phyloP scores from a whole-genome alignment of 2,113 vertebrate genomes.

The Actinemys pallida region DNA sequence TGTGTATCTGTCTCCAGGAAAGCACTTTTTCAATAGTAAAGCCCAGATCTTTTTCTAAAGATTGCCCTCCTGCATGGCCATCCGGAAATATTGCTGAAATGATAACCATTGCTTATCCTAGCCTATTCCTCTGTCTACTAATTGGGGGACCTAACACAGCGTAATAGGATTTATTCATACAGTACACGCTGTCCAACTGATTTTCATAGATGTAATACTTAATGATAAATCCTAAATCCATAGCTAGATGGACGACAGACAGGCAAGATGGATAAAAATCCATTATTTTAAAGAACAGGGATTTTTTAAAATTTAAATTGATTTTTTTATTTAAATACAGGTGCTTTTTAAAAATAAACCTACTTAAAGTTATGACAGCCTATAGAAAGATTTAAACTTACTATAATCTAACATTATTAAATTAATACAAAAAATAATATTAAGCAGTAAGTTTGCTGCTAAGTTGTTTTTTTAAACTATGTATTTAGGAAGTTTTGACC shows the following conservation, averaged over 20 bases:
- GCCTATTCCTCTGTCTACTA: background rate
- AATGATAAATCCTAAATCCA: background rate
- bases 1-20: background rate
- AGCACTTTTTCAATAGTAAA: background rate
- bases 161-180: background rate
- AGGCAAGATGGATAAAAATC: background rate
- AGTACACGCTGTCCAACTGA: background rate
- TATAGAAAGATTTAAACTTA: background rate
- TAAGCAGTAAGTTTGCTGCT: background rate
- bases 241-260: background rate
- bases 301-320: no score
- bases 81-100: background rate
- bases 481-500: background rate
- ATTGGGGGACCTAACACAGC: background rate
- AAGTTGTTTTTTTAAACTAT: background rate
- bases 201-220: background rate
- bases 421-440: background rate
- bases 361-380: background rate
- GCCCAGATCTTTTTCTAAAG: background rate
- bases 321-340: background rate
- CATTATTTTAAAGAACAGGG: background rate
- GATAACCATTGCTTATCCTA: background rate
- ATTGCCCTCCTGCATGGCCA: background rate
- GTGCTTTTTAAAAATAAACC: background rate
- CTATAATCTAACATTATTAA: background rate